Percentiles rank a stretch among this genome's conserved stretches.
These are phyloP conservation scores for Hyles lineata DNA, from an alignment of 2,888 invertebrate species.

Conservation along the genomic window DNA sequence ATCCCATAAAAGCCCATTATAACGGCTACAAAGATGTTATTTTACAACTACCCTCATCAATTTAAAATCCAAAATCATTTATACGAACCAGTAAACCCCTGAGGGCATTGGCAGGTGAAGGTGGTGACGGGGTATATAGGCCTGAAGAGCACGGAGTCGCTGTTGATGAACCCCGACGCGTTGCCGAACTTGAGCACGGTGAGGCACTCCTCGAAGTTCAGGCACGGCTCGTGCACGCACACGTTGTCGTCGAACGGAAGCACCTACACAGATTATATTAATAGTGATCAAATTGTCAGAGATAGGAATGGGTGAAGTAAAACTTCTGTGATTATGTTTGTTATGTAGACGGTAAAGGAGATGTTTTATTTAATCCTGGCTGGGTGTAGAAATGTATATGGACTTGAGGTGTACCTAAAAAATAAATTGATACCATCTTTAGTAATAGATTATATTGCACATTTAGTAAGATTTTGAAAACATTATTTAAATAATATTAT, in stretches of 20 bases:
- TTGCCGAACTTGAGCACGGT: constrained; percentile 97
- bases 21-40: constrained; percentile 27
- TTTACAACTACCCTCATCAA: not conserved
- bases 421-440: too few species aligned
- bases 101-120: constrained; percentile 96
- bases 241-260: constrained; percentile 98
- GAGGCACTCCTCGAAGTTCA: constrained; percentile 96
- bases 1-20: too few species aligned
- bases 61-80: not conserved
- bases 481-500: too few species aligned
- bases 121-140: constrained; percentile 98
- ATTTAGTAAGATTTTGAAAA: too few species aligned
- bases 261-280: constrained; percentile 81
- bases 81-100: constrained; percentile 92
- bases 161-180: constrained; percentile 94
- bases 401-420: too few species aligned
- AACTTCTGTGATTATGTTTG: not conserved
- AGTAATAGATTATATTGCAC: too few species aligned
- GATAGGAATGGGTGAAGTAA: not conserved
- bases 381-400: too few species aligned
- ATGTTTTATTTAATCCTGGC: too few species aligned
- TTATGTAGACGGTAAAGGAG: not conserved
- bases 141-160: constrained; percentile 95
- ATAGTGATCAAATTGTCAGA: not conserved
- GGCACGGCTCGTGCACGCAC: constrained; percentile 97